phyloP scores from a whole-genome alignment of 2,113 vertebrate genomes.

The Thomomys bottae region DNA sequence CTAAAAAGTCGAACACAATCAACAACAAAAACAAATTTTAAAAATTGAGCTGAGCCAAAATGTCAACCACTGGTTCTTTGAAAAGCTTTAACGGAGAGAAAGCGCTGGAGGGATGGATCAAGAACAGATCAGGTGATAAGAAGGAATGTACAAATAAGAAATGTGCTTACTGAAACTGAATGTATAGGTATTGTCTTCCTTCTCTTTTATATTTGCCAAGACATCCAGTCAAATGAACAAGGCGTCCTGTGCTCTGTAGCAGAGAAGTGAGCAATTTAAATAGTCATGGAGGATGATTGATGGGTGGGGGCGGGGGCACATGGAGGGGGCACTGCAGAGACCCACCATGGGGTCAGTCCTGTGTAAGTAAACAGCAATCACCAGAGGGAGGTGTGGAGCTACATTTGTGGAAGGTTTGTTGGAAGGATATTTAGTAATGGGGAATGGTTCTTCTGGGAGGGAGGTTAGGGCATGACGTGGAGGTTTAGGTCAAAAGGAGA shows the following conservation, averaged over 20 bases:
- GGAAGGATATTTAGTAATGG: not conserved
- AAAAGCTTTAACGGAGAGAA: not conserved
- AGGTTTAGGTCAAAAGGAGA: not conserved
- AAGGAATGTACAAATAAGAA: not conserved
- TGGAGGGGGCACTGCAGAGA: not conserved
- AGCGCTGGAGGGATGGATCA: not conserved
- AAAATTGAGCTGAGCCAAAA: not conserved
- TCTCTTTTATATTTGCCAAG: not conserved
- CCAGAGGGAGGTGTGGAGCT: not conserved
- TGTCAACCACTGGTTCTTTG: not conserved
- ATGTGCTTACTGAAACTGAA: not conserved
- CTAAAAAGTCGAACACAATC: not conserved
- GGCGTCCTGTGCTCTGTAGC: not conserved
- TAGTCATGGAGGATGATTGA: not conserved
- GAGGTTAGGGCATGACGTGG: not conserved
- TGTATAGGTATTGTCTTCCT: not conserved
- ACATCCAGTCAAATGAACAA: not conserved
- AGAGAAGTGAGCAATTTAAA: not conserved
- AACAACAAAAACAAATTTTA: not conserved
- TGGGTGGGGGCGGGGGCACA: rapidly evolving
- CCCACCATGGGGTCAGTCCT: not conserved
- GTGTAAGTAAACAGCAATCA: not conserved
- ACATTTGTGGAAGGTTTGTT: not conserved
- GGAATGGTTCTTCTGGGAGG: not conserved
- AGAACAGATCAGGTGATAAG: too few relatives aligned